These are phyloP conservation scores for Eledona agricola DNA, from an alignment of 2,888 invertebrate species.

Conservation along the genomic window DNA sequence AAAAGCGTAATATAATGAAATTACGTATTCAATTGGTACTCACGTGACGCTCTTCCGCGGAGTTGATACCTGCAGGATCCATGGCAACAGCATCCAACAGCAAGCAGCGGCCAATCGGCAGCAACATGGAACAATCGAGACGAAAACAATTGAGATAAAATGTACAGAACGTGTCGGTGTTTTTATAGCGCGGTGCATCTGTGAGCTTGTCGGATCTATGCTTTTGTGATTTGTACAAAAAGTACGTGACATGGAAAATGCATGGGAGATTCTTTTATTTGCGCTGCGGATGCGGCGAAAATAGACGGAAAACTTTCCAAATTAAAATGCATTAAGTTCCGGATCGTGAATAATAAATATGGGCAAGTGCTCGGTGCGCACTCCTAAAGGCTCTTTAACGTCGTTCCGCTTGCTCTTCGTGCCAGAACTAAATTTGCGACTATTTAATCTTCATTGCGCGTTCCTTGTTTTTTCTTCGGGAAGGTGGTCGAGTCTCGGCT, in stretches of 20 bases:
- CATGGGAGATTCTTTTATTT: constrained; percentile 44
- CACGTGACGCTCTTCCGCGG: constrained; percentile 73
- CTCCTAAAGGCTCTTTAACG: constrained; percentile 33
- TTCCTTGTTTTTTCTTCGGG: no score
- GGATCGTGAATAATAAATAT: constrained; percentile 44
- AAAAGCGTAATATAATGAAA: constrained; percentile 50
- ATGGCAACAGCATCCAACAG: constrained; percentile 53
- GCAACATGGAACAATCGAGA: constrained; percentile 66
- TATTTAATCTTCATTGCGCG: no score
- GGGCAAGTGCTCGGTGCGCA: constrained; percentile 39
- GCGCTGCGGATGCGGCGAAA: constrained; percentile 41
- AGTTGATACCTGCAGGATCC: constrained; percentile 68
- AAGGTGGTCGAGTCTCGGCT: constrained; percentile 1
- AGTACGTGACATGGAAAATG: constrained; percentile 55
- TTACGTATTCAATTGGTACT: constrained; percentile 63
- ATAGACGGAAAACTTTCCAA: constrained; percentile 43
- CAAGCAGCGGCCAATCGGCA: constrained; percentile 55
- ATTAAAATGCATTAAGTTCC: constrained; percentile 45
- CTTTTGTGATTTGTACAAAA: constrained; percentile 56
- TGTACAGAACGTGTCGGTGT: constrained; percentile 57
- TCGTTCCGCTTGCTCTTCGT: constrained; percentile 36
- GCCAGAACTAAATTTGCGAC: no score
- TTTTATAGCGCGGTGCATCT: constrained; percentile 52
- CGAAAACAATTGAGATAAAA: constrained; percentile 62
- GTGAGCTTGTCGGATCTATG: constrained; percentile 55